These are phyloP conservation scores for Percina caprodes DNA, from an alignment of 2,113 vertebrate species.

Conservation along the genomic window DNA sequence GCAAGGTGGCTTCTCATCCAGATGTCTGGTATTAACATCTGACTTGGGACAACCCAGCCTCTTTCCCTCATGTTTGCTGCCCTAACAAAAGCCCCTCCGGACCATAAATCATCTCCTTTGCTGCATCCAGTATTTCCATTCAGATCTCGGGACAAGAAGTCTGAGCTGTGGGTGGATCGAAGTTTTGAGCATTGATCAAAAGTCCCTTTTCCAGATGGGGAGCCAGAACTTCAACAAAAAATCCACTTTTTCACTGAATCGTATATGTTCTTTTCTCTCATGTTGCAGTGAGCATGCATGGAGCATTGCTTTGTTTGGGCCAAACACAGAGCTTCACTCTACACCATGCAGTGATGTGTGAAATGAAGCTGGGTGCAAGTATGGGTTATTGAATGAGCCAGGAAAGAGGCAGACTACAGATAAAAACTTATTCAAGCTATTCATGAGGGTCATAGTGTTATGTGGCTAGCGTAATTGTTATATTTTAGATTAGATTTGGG, in stretches of 20 bases:
- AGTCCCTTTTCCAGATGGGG: conserved; percentile 63
- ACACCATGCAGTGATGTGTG: not conserved
- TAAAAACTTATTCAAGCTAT: not conserved
- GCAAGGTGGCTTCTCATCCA: conserved; percentile 32
- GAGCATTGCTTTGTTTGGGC: conserved; percentile 17
- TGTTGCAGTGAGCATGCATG: conserved; percentile 2
- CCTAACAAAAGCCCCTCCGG: conserved; percentile 23
- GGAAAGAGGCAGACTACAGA: not conserved
- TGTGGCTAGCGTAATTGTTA: not conserved
- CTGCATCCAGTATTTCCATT: conserved; percentile 48
- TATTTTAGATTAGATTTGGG: conserved; percentile 10
- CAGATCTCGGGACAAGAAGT: conserved; percentile 10
- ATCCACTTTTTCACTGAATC: not conserved
- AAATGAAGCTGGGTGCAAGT: conserved; percentile 31
- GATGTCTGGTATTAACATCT: conserved; percentile 59
- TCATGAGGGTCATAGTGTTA: not conserved
- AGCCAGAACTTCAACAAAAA: not conserved
- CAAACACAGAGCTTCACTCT: not conserved
- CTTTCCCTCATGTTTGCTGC: conserved; percentile 27
- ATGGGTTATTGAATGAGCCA: not conserved
- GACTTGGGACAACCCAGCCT: conserved; percentile 29
- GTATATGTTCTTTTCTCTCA: conserved; percentile 2
- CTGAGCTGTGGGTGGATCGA: conserved; percentile 14
- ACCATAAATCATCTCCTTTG: conserved; percentile 40
- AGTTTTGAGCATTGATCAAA: conserved; percentile 43